phyloP scores from a whole-genome alignment of 2,797 vertebrate genomes.

The Neostethus bicornis region DNA sequence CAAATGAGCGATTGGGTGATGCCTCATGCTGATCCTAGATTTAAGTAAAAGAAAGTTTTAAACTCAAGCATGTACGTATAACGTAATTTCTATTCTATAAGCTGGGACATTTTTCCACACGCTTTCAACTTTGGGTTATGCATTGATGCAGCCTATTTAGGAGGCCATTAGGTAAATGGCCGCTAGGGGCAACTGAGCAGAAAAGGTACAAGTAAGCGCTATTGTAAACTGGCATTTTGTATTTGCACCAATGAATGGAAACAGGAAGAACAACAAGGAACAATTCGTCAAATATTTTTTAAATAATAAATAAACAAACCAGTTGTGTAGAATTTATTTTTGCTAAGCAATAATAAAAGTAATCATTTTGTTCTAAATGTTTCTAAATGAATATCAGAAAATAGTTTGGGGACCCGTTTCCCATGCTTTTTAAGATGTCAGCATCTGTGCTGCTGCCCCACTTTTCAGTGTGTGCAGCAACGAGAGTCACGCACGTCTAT shows the following conservation, averaged over 20 bases:
- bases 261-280: background rate
- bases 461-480: conserved; percentile 41
- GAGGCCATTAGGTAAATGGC: no score
- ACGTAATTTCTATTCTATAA: no score
- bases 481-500: conserved; percentile 33
- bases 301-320: background rate
- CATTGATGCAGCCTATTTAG: no score
- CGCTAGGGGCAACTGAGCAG: no score
- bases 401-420: conserved; percentile 41
- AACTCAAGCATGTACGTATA: no score
- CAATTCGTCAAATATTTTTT: background rate
- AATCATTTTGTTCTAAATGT: conserved; percentile 4
- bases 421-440: conserved; percentile 36
- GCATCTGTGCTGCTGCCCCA: conserved; percentile 16
- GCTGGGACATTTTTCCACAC: no score
- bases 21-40: conserved; percentile 56
- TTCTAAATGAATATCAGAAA: no score
- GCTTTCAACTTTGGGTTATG: no score
- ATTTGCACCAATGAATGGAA: no score
- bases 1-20: conserved; percentile 69
- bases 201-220: no score
- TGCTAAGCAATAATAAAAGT: conserved; percentile 12
- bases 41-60: background rate
- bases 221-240: no score
- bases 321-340: conserved; percentile 7